Conservation (phyloP, 2,113 vertebrate species). For the Grallaria varia region DNA sequence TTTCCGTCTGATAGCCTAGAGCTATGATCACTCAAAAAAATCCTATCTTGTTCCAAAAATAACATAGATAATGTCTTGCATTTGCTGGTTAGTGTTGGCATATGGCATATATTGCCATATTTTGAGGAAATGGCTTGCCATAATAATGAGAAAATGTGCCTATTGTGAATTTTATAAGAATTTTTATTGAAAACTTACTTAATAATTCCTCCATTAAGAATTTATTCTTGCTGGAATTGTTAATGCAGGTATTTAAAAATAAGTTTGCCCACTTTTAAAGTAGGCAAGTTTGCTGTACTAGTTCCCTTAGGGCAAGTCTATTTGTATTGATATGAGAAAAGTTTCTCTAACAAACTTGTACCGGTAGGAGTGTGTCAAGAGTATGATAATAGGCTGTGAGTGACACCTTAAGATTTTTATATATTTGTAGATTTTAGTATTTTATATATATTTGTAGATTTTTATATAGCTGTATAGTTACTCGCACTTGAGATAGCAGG, state of each 20-base stretch:
- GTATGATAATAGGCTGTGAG: not conserved
- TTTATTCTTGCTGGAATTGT: not conserved
- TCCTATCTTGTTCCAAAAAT: constrained; percentile 36
- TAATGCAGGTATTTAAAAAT: not conserved
- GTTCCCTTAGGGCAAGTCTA: not conserved
- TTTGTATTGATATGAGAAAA: not conserved
- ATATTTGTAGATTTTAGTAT: no score
- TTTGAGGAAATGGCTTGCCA: not conserved
- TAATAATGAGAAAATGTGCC: not conserved
- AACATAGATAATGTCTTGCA: not conserved
- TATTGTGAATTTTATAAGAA: not conserved
- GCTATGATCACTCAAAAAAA: not conserved
- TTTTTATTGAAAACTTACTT: not conserved
- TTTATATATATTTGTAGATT: no score
- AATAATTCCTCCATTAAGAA: not conserved
- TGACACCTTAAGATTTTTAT: no score
- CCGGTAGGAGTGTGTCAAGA: not conserved
- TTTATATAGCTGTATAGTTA: no score
- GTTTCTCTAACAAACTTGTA: not conserved
- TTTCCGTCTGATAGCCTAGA: not conserved
- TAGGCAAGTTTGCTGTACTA: not conserved
- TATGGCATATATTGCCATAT: not conserved
- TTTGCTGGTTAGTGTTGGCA: not conserved
- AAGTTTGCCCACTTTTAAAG: not conserved
- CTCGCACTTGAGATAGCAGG: no score